Conservation (phyloP, 2,797 vertebrate genomes). For the Parauchenoglanis punctatus region DNA sequence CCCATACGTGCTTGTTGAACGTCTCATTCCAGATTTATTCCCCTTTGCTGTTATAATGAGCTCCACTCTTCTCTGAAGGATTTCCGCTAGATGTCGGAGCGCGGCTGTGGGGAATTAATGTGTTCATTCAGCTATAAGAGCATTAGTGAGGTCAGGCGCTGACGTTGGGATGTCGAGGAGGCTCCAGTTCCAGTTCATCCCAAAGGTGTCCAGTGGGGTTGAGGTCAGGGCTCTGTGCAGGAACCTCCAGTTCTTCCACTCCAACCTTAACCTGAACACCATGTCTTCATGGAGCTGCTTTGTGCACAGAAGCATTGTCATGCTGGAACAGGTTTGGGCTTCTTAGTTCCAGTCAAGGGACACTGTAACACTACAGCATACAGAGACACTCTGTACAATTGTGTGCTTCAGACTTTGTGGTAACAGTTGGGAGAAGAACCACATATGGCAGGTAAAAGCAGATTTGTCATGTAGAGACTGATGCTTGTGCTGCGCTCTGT, state of each 20-base stretch:
- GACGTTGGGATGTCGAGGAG: too few relatives aligned
- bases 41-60: too few relatives aligned
- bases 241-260: too few relatives aligned
- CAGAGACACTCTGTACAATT: background rate
- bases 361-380: too few relatives aligned
- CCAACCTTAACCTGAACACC: background rate
- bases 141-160: too few relatives aligned
- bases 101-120: too few relatives aligned
- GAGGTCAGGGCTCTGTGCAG: too few relatives aligned
- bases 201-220: too few relatives aligned
- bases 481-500: constrained; percentile 47
- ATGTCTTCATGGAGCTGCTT: background rate
- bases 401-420: background rate
- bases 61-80: too few relatives aligned
- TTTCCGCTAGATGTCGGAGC: too few relatives aligned
- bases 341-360: background rate
- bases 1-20: background rate
- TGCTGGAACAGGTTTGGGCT: background rate
- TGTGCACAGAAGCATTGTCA: background rate
- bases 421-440: background rate
- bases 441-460: background rate
- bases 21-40: background rate
- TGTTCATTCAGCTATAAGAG: too few relatives aligned
- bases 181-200: too few relatives aligned
- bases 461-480: constrained; percentile 37